Percentiles rank a stretch among this genome's conserved stretches.
These are phyloP conservation scores for Rhinopomastus cyanomelas DNA, from an alignment of 2,113 vertebrate genomes.

Conservation along the genomic window DNA sequence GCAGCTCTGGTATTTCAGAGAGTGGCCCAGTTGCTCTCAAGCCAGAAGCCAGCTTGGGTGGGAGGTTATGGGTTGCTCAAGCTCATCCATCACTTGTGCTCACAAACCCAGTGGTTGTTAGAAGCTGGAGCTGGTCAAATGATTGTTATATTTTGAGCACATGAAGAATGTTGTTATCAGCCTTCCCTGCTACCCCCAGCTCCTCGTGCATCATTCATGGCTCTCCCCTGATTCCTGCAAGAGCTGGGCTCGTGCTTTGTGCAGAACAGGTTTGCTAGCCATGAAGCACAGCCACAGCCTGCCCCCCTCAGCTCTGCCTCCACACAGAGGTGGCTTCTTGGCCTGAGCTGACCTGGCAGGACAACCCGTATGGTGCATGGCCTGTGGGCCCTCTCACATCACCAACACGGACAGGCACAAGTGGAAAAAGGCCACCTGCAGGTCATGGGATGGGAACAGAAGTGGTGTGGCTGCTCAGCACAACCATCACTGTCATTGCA, in stretches of 20 bases:
- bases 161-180: background rate
- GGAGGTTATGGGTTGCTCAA: background rate
- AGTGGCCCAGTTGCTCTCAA: background rate
- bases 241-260: background rate
- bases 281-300: background rate
- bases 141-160: conserved; percentile 3
- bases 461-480: background rate
- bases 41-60: conserved; percentile 1
- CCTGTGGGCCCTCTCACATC: rapidly evolving
- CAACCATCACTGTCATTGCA: background rate
- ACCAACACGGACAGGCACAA: background rate
- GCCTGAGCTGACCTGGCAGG: background rate
- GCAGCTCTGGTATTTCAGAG: background rate
- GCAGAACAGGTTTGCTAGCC: background rate
- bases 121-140: conserved; percentile 27
- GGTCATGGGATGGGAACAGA: background rate
- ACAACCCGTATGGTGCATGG: rapidly evolving
- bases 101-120: background rate
- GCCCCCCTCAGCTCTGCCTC: background rate
- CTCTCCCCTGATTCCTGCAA: background rate
- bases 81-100: conserved; percentile 27
- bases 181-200: background rate
- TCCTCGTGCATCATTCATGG: background rate
- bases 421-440: background rate
- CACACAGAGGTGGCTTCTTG: background rate